Evolutionary conservation across 2,888 invertebrate species (phyloP).

Genomic region (Thymelicus sylvestris): DNA sequence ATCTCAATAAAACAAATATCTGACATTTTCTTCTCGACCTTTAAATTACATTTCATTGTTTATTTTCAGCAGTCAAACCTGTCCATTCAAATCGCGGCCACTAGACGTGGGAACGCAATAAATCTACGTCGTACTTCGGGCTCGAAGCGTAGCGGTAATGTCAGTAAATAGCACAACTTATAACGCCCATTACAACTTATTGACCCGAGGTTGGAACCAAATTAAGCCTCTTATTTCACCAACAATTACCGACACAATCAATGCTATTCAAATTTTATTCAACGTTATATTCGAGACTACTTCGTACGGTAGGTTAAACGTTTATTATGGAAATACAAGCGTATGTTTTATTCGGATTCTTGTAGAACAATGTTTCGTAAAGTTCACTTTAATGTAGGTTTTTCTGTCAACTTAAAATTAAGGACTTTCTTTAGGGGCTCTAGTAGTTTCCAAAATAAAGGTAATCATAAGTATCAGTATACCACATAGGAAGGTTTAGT

Average conservation of each 20-base stretch:
- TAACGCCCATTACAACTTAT: slow-evolving; percentile 37
- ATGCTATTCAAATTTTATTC: slow-evolving; percentile 19
- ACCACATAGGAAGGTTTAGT: no score
- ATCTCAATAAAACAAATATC: slow-evolving; percentile 1
- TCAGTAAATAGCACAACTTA: slow-evolving; percentile 44
- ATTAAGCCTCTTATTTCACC: slow-evolving; percentile 37
- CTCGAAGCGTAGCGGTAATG: slow-evolving; percentile 45
- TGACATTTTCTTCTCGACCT: slow-evolving; percentile 11
- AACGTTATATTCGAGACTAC: not conserved
- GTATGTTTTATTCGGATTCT: not conserved
- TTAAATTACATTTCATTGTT: slow-evolving; percentile 26
- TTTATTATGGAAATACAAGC: slow-evolving; percentile 2
- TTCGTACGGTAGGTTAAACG: not conserved
- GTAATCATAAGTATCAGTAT: no score
- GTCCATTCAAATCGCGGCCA: slow-evolving; percentile 26
- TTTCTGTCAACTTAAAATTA: no score
- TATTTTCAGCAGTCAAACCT: slow-evolving; percentile 27
- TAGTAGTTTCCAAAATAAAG: no score
- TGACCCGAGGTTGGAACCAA: slow-evolving; percentile 28
- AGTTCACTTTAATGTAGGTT: no score
- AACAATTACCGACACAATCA: slow-evolving; percentile 34
- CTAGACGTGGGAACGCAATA: slow-evolving; percentile 34
- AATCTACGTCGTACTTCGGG: slow-evolving; percentile 26
- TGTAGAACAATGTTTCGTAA: not conserved
- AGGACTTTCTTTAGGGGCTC: no score